Percentiles rank a stretch among this genome's conserved stretches.
These are phyloP conservation scores for Phoeniculus purpureus DNA, from an alignment of 2,797 vertebrate genomes.

Conservation along the genomic window DNA sequence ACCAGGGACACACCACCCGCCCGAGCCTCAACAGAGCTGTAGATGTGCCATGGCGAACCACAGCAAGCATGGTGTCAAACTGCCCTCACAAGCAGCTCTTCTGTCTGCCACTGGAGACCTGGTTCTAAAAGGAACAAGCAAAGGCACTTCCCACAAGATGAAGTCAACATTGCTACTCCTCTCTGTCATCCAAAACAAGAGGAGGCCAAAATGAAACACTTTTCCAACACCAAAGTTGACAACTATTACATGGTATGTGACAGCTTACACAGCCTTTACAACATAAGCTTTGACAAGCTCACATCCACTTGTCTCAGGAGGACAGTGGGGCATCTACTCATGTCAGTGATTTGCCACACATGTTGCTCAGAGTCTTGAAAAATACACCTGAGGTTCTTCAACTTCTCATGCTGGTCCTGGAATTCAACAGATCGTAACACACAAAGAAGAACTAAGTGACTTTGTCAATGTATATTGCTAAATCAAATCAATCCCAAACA, in stretches of 20 bases:
- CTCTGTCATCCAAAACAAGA: neutral
- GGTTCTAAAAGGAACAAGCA: neutral
- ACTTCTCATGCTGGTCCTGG: neutral
- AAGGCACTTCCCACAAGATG: neutral
- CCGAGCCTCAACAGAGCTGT: neutral
- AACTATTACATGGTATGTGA: neutral
- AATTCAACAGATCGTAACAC: neutral
- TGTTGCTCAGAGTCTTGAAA: neutral
- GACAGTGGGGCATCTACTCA: neutral
- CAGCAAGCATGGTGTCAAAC: neutral
- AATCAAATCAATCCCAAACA: slow-evolving; percentile 13
- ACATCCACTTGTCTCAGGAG: neutral
- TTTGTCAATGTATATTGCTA: neutral
- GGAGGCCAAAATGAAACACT: rapidly evolving
- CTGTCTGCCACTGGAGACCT: neutral
- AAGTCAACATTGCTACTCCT: neutral
- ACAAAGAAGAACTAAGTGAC: neutral
- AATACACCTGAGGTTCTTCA: neutral
- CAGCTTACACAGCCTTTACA: neutral
- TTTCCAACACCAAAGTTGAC: neutral
- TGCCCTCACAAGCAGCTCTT: neutral
- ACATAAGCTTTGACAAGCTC: neutral
- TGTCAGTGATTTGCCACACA: neutral
- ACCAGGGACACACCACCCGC: neutral
- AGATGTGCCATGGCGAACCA: neutral